Percentiles rank a stretch among this genome's conserved stretches.
Evolutionary conservation across 2,888 invertebrate genomes (phyloP).

Genomic region (Cheilosia vernalis): DNA sequence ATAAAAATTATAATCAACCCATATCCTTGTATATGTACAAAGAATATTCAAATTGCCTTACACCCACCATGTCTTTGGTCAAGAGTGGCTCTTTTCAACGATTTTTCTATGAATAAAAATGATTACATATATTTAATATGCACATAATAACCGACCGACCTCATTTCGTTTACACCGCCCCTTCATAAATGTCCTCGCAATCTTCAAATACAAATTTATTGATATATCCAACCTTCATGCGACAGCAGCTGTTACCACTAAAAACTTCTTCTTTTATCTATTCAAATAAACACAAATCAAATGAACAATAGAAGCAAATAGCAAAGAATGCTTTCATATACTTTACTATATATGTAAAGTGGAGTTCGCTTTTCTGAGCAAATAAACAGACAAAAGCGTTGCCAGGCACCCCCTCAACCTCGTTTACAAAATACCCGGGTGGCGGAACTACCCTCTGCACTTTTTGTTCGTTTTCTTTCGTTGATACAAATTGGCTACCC

Average conservation of each 20-base stretch:
- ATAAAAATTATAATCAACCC: conserved; percentile 38
- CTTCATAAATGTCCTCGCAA: background rate
- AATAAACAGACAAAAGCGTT: conserved; percentile 39
- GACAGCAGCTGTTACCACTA: conserved; percentile 36
- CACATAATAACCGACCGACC: conserved; percentile 4
- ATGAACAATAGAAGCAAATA: conserved; percentile 10
- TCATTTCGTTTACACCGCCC: background rate
- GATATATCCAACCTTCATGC: conserved; percentile 12
- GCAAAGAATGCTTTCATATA: background rate
- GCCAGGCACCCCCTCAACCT: conserved; percentile 10
- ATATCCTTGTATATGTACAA: background rate
- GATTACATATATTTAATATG: background rate
- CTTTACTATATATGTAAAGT: background rate
- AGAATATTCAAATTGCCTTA: background rate
- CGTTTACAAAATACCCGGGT: conserved; percentile 4
- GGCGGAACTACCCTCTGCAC: conserved; percentile 1
- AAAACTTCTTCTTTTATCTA: conserved; percentile 15
- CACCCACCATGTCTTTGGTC: conserved; percentile 14
- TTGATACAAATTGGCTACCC: conserved; percentile 26
- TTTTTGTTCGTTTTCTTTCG: background rate
- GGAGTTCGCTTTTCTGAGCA: conserved; percentile 25
- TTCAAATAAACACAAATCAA: conserved; percentile 39
- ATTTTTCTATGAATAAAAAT: conserved; percentile 16
- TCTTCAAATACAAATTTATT: conserved; percentile 12
- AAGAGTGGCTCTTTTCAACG: background rate